Conservation (phyloP, 2,113 vertebrate genomes). For the Pelecanus crispus region DNA sequence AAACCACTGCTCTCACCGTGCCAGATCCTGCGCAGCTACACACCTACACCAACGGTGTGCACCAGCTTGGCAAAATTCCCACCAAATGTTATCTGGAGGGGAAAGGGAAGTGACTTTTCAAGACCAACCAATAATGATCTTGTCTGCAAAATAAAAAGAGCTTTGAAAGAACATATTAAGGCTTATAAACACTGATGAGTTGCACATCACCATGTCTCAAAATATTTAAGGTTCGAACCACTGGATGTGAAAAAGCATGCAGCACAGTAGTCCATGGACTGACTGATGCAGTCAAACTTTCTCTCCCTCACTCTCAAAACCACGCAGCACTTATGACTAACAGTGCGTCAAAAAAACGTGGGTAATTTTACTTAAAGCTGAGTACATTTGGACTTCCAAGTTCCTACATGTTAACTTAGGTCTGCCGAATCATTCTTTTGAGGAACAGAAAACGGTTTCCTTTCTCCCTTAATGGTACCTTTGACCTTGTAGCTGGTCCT, state of each 20-base stretch:
- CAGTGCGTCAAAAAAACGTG: fast-evolving
- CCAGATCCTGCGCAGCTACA: background rate
- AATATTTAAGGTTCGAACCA: background rate
- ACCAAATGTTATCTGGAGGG: background rate
- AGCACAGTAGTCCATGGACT: background rate
- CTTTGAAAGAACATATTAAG: background rate
- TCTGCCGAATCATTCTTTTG: background rate
- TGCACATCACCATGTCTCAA: background rate
- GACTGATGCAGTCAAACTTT: background rate
- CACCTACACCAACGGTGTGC: background rate
- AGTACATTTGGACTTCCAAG: background rate
- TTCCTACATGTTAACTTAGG: background rate
- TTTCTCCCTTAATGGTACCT: background rate
- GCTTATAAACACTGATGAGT: background rate
- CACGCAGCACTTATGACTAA: background rate
- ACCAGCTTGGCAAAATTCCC: background rate
- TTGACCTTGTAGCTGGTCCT: background rate
- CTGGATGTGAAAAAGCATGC: background rate
- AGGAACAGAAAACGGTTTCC: background rate
- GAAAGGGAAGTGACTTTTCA: background rate
- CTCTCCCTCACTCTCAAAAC: background rate
- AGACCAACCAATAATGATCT: background rate
- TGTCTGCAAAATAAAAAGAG: background rate
- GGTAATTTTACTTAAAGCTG: background rate
- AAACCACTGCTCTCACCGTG: background rate